Percentiles rank a stretch among this genome's conserved stretches.
phyloP scores from a whole-genome alignment of 1,140 invertebrate species.

The Asobara japonica region DNA sequence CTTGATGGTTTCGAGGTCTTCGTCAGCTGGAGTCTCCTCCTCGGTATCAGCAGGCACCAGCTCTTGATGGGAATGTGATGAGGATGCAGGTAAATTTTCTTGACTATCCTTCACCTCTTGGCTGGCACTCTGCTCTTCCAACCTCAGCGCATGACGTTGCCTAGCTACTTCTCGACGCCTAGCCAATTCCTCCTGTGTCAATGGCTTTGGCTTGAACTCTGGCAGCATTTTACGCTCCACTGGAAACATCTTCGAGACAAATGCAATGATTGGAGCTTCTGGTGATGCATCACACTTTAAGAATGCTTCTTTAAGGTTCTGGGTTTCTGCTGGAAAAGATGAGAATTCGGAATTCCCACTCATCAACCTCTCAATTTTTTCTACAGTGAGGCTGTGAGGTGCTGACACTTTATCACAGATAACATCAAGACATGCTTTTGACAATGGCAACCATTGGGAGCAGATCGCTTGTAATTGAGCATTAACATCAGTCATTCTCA shows the following conservation, averaged over 20 bases:
- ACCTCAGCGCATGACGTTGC: slow-evolving; percentile 70
- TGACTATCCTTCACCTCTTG: too few species aligned
- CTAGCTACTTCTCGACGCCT: slow-evolving; percentile 76
- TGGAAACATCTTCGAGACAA: slow-evolving; percentile 96
- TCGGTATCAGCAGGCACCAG: background rate
- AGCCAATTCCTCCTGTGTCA: slow-evolving; percentile 82
- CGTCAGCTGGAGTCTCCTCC: slow-evolving; percentile 45
- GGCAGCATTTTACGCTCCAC: slow-evolving; percentile 78
- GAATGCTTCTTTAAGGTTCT: slow-evolving; percentile 80
- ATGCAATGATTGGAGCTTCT: slow-evolving; percentile 83
- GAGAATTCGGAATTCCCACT: slow-evolving; percentile 74
- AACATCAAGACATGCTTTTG: slow-evolving; percentile 81
- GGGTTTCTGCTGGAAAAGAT: slow-evolving; percentile 75
- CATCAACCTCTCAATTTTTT: slow-evolving; percentile 73
- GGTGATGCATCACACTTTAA: slow-evolving; percentile 74
- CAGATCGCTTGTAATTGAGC: slow-evolving; percentile 83
- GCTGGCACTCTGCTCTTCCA: slow-evolving; percentile 34
- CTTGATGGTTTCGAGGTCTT: slow-evolving; percentile 44
- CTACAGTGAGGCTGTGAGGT: slow-evolving; percentile 79
- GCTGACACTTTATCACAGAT: slow-evolving; percentile 84
- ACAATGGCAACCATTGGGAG: slow-evolving; percentile 90
- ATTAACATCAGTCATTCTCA: slow-evolving; percentile 81
- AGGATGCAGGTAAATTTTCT: too few species aligned
- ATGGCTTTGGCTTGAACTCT: slow-evolving; percentile 75
- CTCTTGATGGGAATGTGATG: background rate